Percentiles rank a stretch among this genome's conserved stretches.
Conservation (phyloP, 2,797 vertebrate species). For the Pitangus sulphuratus region DNA sequence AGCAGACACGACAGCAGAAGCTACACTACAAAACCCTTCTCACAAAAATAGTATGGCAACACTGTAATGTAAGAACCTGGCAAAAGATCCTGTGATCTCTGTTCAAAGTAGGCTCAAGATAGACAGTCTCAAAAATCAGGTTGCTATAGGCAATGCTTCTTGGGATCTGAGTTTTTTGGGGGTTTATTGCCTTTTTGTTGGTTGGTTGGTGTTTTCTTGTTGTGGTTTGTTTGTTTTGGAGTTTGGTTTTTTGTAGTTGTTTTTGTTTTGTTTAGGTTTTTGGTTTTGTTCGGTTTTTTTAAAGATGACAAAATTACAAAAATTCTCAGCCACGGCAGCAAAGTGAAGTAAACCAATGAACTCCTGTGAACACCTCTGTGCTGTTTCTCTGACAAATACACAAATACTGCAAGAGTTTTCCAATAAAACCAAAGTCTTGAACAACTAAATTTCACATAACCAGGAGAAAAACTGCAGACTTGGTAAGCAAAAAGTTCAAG, state of each 20-base stretch:
- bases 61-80: not conserved
- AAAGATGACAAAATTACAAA: not conserved
- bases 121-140: not conserved
- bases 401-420: not conserved
- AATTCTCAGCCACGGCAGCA: not conserved
- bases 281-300: not conserved
- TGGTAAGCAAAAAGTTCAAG: not conserved
- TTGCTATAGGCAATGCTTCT: not conserved
- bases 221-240: too few species aligned
- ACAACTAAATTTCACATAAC: not conserved
- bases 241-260: not conserved
- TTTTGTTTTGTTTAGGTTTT: too few species aligned
- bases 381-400: not conserved
- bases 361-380: not conserved
- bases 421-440: not conserved
- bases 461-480: not conserved
- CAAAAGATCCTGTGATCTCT: not conserved
- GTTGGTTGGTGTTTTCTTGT: not conserved
- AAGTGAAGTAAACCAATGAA: not conserved
- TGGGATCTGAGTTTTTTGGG: not conserved
- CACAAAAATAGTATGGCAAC: not conserved
- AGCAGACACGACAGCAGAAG: not conserved
- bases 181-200: not conserved
- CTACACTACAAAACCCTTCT: not conserved
- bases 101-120: not conserved